phyloP scores from a whole-genome alignment of 2,113 vertebrate genomes.

The Myrmecobius fasciatus region DNA sequence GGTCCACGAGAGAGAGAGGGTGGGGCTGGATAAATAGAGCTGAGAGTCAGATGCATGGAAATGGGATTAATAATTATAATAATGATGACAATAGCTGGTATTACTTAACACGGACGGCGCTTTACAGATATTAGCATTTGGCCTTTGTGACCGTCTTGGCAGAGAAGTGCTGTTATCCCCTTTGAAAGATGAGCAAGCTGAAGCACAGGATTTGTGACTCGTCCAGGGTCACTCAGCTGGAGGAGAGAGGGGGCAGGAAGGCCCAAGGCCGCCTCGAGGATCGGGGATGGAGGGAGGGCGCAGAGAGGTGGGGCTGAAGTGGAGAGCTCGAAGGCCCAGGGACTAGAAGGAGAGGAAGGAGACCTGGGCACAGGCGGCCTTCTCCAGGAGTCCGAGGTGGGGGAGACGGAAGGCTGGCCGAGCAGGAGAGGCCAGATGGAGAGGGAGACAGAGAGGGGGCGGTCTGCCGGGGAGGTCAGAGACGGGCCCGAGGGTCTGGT shows the following conservation, averaged over 20 bases:
- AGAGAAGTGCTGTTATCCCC: background rate
- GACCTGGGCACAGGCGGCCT: too few species aligned
- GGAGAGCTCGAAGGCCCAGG: background rate
- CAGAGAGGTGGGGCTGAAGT: background rate
- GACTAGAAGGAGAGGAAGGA: background rate
- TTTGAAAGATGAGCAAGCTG: background rate
- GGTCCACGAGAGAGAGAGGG: too few species aligned
- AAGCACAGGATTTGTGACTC: background rate
- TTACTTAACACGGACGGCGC: background rate
- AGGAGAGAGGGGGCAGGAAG: too few species aligned
- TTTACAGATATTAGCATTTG: background rate
- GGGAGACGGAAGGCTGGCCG: background rate
- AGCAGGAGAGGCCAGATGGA: background rate
- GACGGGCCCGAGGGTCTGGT: background rate
- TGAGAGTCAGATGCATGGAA: background rate
- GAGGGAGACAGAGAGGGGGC: background rate
- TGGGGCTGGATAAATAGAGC: background rate
- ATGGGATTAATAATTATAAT: too few species aligned
- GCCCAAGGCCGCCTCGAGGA: too few species aligned
- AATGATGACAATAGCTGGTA: background rate
- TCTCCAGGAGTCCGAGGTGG: too few species aligned
- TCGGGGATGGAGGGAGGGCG: too few species aligned
- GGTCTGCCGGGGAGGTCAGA: background rate
- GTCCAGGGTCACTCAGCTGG: background rate
- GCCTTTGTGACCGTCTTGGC: background rate